Conservation (phyloP, 2,113 vertebrate species). For the Nerophis lumbriciformis region DNA sequence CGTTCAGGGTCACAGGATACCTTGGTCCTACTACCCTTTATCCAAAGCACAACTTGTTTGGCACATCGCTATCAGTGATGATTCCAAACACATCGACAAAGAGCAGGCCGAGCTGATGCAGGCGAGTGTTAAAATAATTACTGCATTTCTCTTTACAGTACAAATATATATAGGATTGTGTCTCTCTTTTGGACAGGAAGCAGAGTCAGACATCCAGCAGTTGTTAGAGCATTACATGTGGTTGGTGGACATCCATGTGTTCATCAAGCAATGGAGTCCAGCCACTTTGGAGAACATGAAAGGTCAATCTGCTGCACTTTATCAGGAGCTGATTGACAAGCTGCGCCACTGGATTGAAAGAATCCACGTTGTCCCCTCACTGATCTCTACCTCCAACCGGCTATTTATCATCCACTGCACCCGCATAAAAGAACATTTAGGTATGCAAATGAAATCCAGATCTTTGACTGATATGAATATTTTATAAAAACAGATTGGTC, state of each 20-base stretch:
- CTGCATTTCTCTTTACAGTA: not conserved
- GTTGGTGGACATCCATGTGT: conserved; percentile 61
- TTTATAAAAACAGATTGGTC: not conserved
- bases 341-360: conserved; percentile 58
- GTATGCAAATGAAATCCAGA: conserved; percentile 38
- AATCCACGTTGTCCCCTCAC: conserved; percentile 35
- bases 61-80: conserved; percentile 55
- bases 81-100: conserved; percentile 45
- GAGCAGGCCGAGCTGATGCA: conserved; percentile 51
- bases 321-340: conserved; percentile 52
- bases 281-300: conserved; percentile 58
- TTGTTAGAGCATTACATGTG: conserved; percentile 62
- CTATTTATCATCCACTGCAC: conserved; percentile 67
- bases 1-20: conserved; percentile 54
- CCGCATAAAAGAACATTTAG: conserved; percentile 49
- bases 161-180: not conserved
- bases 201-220: conserved; percentile 58
- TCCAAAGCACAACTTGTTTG: conserved; percentile 61
- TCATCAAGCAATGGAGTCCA: conserved; percentile 62
- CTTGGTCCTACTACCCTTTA: conserved; percentile 55
- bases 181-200: conserved; percentile 53
- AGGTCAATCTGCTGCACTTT: conserved; percentile 52
- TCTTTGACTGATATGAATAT: not conserved
- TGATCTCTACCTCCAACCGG: conserved; percentile 61
- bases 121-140: conserved; percentile 37